These are phyloP conservation scores for Drosophila koepferae DNA, from an alignment of 2,888 invertebrate genomes.

Conservation along the genomic window DNA sequence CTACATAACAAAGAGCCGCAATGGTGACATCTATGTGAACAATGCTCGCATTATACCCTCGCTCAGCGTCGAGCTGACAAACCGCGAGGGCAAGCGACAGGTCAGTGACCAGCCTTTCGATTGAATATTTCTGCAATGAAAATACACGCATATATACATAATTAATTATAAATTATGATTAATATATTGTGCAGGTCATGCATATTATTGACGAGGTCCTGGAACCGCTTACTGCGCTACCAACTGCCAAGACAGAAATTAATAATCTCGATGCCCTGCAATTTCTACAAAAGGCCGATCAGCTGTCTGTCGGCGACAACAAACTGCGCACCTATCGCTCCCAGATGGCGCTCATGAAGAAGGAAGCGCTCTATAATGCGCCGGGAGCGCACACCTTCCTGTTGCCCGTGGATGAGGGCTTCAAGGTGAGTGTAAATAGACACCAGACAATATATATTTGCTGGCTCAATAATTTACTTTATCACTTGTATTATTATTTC, in stretches of 20 bases:
- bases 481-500: not conserved
- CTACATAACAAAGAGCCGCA: slow-evolving; percentile 91
- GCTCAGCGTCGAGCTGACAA: slow-evolving; percentile 88
- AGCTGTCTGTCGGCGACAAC: slow-evolving; percentile 90
- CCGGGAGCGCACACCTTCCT: slow-evolving; percentile 95
- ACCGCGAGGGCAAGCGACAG: slow-evolving; percentile 87
- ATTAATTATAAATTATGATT: not conserved
- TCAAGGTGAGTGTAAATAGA: slow-evolving; percentile 88
- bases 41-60: slow-evolving; percentile 92
- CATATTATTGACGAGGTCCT: slow-evolving; percentile 95
- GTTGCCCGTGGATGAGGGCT: slow-evolving; percentile 95
- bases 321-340: slow-evolving; percentile 88
- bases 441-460: not conserved
- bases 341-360: slow-evolving; percentile 90
- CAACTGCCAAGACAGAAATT: slow-evolving; percentile 87
- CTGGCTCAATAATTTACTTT: not conserved
- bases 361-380: slow-evolving; percentile 90
- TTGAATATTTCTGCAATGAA: not conserved
- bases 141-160: not conserved
- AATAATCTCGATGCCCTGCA: slow-evolving; percentile 93
- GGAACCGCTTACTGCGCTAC: slow-evolving; percentile 90
- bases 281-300: slow-evolving; percentile 92
- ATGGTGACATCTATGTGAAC: slow-evolving; percentile 92
- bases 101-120: slow-evolving; percentile 83
- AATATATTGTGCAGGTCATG: slow-evolving; percentile 87